Evolutionary conservation across 2,113 vertebrate genomes (phyloP), one percentile per base, ranked within the genome.

Genomic region (Lucifuga dentata): DNA sequence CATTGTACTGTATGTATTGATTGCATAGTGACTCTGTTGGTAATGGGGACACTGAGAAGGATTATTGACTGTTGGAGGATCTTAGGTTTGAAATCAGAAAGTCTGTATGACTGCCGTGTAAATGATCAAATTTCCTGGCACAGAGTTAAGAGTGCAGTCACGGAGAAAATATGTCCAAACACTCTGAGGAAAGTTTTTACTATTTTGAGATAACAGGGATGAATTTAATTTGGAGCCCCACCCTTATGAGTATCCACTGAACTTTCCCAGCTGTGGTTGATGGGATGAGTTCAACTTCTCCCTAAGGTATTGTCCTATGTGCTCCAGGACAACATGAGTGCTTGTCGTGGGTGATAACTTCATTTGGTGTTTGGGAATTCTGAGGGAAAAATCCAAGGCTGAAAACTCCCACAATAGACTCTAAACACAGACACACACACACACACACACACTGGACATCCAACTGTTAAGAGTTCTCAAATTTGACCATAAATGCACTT

Each of bases 401-500:
- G 16, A 78, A 75, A 55, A 80, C 35, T 78, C 68, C 80, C 74
- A 81, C 19, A 3, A 35, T 52, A 41, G 15, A 8, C 23, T 5
- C 2, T 55, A 58, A 73, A 51, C 43, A 56, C 11, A 59, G 50
- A 36, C 56, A 45, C 26, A 68, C 4, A 21, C 23, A 49, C 24
- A 38, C 20, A 3, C n/a, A 35, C 3, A 43, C 2, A 36, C 56
- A 49, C 40, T 29, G 44, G 44, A 16, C 56, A n/a, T 33, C 13
- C 5, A 4, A 33, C 45, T 35, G 24, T n/a, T 12, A n/a, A n/a
- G n/a, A n/a, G n/a, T n/a, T n/a, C n/a, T n/a, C n/a, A n/a, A n/a
- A n/a, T n/a, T n/a, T n/a, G n/a, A n/a, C n/a, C n/a, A n/a, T n/a
- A n/a, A n/a, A n/a, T n/a, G n/a, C n/a, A n/a, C n/a, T 29, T 29